These are phyloP conservation scores for Siderastrea radians DNA, from an alignment of 92 coral and sea anemone genomes.

Conservation along the genomic window DNA sequence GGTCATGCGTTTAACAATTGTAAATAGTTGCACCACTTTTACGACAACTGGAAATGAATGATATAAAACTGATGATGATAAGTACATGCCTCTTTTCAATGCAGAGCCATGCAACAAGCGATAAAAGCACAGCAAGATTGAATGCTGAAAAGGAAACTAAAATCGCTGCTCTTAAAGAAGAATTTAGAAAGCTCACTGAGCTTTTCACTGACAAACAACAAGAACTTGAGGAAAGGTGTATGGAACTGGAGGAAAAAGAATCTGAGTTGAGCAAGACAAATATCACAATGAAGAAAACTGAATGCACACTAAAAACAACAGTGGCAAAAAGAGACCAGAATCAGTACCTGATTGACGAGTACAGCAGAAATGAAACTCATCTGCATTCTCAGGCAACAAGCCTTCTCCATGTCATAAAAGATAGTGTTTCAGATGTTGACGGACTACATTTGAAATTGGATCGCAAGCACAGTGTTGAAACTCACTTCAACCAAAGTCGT, in stretches of 20 bases:
- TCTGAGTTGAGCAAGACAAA: conserved; percentile 66
- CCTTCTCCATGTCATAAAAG: conserved; percentile 73
- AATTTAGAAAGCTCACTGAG: conserved; percentile 75
- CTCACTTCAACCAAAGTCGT: conserved; percentile 31
- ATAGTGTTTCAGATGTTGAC: conserved; percentile 74
- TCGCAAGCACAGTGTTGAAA: conserved; percentile 70
- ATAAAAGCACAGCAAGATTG: conserved; percentile 80
- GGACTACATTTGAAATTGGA: conserved; percentile 87
- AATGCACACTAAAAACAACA: conserved; percentile 66
- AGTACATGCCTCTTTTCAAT: background rate
- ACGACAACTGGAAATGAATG: too few species aligned
- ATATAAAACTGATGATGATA: too few species aligned
- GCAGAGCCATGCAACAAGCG: conserved; percentile 87
- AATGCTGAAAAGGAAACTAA: conserved; percentile 67
- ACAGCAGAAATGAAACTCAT: conserved; percentile 66
- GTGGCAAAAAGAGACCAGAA: conserved; percentile 82
- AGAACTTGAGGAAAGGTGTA: conserved; percentile 75
- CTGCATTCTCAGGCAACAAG: conserved; percentile 77
- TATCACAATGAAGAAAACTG: conserved; percentile 55
- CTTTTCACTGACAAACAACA: conserved; percentile 85
- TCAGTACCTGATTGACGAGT: conserved; percentile 70
- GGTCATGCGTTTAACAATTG: too few species aligned
- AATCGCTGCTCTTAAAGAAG: conserved; percentile 77
- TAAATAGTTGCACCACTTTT: too few species aligned
- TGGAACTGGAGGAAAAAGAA: conserved; percentile 72